Base-by-base conservation (phyloP, 2,113 vertebrate genomes). In the Regulus satrapa region DNA sequence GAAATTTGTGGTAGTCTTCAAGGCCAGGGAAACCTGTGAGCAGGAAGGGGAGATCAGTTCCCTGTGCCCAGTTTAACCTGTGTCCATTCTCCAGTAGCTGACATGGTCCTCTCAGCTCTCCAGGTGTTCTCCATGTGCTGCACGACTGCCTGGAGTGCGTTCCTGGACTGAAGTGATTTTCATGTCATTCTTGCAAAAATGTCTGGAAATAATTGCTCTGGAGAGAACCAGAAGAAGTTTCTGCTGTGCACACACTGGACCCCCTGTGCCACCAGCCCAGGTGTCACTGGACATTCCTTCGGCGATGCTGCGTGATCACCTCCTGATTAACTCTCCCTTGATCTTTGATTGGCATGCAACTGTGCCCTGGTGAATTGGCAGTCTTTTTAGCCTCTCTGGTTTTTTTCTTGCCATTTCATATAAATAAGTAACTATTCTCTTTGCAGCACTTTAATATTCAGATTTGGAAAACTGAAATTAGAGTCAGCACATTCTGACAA, bases 361-460 rank as follows among this genome's bases (percentile, higher is more conserved):
- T 56, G 55, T 92, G 72, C 55, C 69, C 74, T 34, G n/a, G 32
- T 52, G 59, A 75, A 78, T 55, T 88, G 77, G 68, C 64, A 89
- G 61, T 83, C 62, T n/a, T 8, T 81, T 74, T 51, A 87, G 32
- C 55, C 46, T 83, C 54, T 89, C 63, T 88, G n/a, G n/a, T 25
- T 6, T 92, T 91, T 85, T 88, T 38, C 63, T 83, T 93, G 83
- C 72, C 4, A 2, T 92, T 95, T 84, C 74, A 43, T 78, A 91
- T 75, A 75, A 92, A 96, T 74, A 96, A 95, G 92, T 91, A 85
- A 94, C 59, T 51, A 46, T 94, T 95, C 69, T 96, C 67, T 95
- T 74, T 93, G 56, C 85, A 67, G 54, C 56, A 85, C 52, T 96
- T 94, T 84, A 75, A 85, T 94, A 92, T 96, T 96, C 88, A 88